Percentiles rank a stretch among this genome's conserved stretches.
These are phyloP conservation scores for Bhutanitis thaidina DNA, from an alignment of 2,888 invertebrate genomes.

Conservation along the genomic window DNA sequence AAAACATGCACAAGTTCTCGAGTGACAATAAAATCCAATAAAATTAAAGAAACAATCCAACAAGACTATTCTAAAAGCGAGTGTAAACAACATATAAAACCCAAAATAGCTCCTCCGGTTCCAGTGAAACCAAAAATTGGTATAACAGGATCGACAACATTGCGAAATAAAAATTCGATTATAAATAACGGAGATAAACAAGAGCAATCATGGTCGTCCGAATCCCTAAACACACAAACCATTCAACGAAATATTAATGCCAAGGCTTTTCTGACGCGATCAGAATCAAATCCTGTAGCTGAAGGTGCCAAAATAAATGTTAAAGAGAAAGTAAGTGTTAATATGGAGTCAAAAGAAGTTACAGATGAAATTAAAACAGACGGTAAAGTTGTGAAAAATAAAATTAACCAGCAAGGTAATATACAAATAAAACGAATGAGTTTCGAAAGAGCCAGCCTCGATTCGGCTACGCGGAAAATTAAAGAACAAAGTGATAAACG, in stretches of 20 bases:
- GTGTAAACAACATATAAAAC: conserved; percentile 47
- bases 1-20: conserved; percentile 41
- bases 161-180: conserved; percentile 34
- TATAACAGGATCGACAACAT: conserved; percentile 36
- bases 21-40: conserved; percentile 38
- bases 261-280: conserved; percentile 42
- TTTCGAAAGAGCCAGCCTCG: conserved; percentile 72
- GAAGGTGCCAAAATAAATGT: conserved; percentile 32
- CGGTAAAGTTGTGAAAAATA: conserved; percentile 29
- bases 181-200: conserved; percentile 38
- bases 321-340: conserved; percentile 19
- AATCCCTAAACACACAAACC: conserved; percentile 49
- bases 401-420: conserved; percentile 45
- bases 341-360: conserved; percentile 26
- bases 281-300: conserved; percentile 44
- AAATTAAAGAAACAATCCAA: conserved; percentile 31
- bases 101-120: conserved; percentile 82
- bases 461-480: conserved; percentile 63
- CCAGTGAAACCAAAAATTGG: conserved; percentile 81
- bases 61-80: conserved; percentile 33
- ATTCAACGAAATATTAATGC: conserved; percentile 49
- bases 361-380: conserved; percentile 28
- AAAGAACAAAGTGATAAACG: conserved; percentile 48
- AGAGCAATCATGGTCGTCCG: conserved; percentile 48
- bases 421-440: conserved; percentile 69